Percentiles rank a stretch among this genome's conserved stretches.
Evolutionary conservation across 1,140 invertebrate species (phyloP).

Genomic region (Anagrus nilaparvatae): DNA sequence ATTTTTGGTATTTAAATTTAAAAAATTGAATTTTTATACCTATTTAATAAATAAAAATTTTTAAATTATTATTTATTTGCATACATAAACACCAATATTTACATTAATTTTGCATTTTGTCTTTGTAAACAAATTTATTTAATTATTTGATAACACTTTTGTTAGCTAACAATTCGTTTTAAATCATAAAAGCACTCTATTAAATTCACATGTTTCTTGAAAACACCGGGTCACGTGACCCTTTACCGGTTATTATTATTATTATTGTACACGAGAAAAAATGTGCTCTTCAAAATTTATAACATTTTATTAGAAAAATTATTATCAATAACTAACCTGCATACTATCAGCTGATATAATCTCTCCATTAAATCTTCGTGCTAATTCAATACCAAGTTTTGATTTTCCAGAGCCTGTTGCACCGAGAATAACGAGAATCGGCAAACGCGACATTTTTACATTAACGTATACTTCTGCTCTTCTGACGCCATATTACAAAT

Average conservation of each 20-base stretch:
- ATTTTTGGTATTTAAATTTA: no score
- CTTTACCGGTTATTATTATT: no score
- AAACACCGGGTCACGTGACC: no score
- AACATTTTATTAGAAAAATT: no score
- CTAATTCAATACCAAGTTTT: constrained; percentile 86
- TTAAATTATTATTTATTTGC: no score
- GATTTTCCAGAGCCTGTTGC: constrained; percentile 96
- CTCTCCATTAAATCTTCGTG: constrained; percentile 81
- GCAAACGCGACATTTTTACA: constrained; percentile 40
- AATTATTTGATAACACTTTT: constrained; percentile 15
- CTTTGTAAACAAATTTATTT: constrained; percentile 17
- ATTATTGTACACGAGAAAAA: no score
- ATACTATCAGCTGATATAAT: constrained; percentile 98
- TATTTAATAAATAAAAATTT: no score
- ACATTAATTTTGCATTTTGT: constrained; percentile 14
- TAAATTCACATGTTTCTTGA: constrained; percentile 17
- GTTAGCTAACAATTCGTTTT: constrained; percentile 17
- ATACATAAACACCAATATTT: no score
- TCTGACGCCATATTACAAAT: constrained; percentile 8
- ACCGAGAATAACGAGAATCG: constrained; percentile 83
- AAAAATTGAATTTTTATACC: no score
- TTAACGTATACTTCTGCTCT: constrained; percentile 12
- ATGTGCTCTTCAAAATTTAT: no score
- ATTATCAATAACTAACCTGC: constrained; percentile 62
- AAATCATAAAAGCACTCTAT: constrained; percentile 13